Conservation (phyloP, 2,797 vertebrate species). For the Alosa sapidissima region DNA sequence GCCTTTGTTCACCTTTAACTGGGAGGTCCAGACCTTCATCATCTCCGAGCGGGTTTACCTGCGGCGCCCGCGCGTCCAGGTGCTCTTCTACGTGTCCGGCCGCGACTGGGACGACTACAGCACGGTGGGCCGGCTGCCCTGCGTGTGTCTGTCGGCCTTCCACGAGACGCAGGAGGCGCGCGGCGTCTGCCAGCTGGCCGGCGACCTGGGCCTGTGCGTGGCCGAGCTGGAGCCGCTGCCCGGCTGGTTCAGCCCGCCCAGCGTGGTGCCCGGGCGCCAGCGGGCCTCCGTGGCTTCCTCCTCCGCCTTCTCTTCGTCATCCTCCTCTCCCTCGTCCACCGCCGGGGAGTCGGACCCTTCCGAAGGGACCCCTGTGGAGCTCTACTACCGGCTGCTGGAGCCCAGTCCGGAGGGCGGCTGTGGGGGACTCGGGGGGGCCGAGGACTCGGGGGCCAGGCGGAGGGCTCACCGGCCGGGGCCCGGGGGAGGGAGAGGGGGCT, state of each 20-base stretch:
- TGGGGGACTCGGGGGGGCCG: constrained; percentile 78
- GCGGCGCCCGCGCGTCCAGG: constrained; percentile 79
- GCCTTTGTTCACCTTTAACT: constrained; percentile 81
- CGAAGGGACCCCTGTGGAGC: constrained; percentile 78
- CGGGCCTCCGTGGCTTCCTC: constrained; percentile 49
- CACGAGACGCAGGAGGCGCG: constrained; percentile 84
- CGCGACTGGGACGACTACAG: constrained; percentile 86
- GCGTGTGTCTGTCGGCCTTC: constrained; percentile 81
- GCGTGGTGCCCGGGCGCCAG: constrained; percentile 78
- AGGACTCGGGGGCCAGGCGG: constrained; percentile 83
- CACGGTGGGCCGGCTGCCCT: constrained; percentile 77
- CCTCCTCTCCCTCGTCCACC: not conserved
- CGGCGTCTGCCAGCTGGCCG: constrained; percentile 75
- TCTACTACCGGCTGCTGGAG: constrained; percentile 78
- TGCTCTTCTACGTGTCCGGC: constrained; percentile 79
- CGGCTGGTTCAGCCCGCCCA: constrained; percentile 80
- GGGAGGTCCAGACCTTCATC: constrained; percentile 81
- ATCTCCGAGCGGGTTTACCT: constrained; percentile 75
- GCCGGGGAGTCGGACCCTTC: constrained; percentile 53
- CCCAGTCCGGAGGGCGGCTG: constrained; percentile 59
- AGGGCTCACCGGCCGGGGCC: constrained; percentile 47
- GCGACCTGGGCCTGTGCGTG: constrained; percentile 77
- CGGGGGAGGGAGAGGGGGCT: constrained; percentile 59
- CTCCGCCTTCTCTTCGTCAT: not conserved
- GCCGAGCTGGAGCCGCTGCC: constrained; percentile 78